Evolutionary conservation across 2,113 vertebrate species (phyloP).

Genomic region (Charina bottae): DNA sequence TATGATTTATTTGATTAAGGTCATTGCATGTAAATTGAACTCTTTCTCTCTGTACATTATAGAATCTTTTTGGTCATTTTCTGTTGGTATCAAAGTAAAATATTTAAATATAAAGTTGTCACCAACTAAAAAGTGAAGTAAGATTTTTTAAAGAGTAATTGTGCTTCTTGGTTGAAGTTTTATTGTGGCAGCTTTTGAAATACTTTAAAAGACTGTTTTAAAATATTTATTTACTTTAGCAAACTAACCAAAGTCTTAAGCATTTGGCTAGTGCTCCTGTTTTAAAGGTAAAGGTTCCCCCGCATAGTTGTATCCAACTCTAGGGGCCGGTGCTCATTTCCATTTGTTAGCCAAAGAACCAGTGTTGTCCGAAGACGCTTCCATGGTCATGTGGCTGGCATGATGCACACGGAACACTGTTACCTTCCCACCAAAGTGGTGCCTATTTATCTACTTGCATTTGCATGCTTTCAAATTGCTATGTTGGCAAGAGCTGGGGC

Average conservation of each 20-base stretch:
- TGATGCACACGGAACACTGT: too few relatives aligned
- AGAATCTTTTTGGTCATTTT: background rate
- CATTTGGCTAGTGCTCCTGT: conserved; percentile 7
- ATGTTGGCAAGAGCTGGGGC: too few relatives aligned
- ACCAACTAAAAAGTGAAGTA: background rate
- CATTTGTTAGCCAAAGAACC: too few relatives aligned
- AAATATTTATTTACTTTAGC: conserved; percentile 30
- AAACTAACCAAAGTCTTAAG: background rate
- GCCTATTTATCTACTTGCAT: too few relatives aligned
- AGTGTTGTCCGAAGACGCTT: too few relatives aligned
- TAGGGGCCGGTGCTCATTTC: too few relatives aligned
- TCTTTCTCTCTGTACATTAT: background rate
- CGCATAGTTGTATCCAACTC: too few relatives aligned
- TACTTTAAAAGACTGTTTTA: background rate
- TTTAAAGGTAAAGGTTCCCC: too few relatives aligned
- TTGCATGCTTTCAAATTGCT: too few relatives aligned
- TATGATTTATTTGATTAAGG: background rate
- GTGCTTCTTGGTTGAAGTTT: conserved; percentile 2
- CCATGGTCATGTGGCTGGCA: too few relatives aligned
- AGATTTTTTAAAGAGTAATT: background rate
- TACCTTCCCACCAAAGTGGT: too few relatives aligned
- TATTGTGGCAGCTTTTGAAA: conserved; percentile 10
- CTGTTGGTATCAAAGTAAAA: background rate
- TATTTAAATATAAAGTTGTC: background rate
- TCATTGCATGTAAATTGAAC: background rate